Evolutionary conservation across 2,797 vertebrate genomes (phyloP), one percentile per base, ranked within the genome.

Genomic region (Vireo griseus): DNA sequence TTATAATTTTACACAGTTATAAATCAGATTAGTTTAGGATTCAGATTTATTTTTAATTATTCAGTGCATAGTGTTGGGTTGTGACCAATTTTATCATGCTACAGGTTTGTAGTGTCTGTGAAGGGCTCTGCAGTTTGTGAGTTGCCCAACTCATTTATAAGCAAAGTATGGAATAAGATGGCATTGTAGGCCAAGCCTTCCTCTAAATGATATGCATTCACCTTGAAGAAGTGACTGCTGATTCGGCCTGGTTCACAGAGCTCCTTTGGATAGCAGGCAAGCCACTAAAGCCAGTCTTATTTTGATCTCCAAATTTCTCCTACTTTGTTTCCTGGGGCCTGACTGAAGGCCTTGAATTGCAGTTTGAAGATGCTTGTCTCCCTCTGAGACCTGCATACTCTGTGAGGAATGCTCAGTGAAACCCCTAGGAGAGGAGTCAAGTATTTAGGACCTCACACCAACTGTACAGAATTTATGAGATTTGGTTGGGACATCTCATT

Each of bases 341-440:
- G 52, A 39, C 20, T 42, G 31, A 35, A 74, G 58, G 25, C 11
- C 16, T 84, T 66, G 22, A 26, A 26, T 37, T 81, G 26, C 31
- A 33, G 7, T 50, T 62, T 71, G 52, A 8, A 52, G 31, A 47
- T 65, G 15, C 16, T 44, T 65, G 7, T 52, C 24, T 40, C 5
- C 3, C 3, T 71, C 19, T 57, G 37, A 65, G 7, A 7, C 8
- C 13, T n/a, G 16, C 1, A 1, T 1, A 10, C 12, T 47, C 13
- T 40, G 7, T 1, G 5, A 9, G 31, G 15, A 51, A 51, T 13
- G 18, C 26, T 67, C 25, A 20, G 14, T 25, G 58, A 67, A 31
- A 35, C 5, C 8, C 7, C 17, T 35, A 22, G 57, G n/a, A 71
- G 8, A 7, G 6, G 5, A 72, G 10, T 42, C 16, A 26, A n/a